Base-by-base conservation (phyloP, 2,113 vertebrate genomes). In the Pagrus major region DNA sequence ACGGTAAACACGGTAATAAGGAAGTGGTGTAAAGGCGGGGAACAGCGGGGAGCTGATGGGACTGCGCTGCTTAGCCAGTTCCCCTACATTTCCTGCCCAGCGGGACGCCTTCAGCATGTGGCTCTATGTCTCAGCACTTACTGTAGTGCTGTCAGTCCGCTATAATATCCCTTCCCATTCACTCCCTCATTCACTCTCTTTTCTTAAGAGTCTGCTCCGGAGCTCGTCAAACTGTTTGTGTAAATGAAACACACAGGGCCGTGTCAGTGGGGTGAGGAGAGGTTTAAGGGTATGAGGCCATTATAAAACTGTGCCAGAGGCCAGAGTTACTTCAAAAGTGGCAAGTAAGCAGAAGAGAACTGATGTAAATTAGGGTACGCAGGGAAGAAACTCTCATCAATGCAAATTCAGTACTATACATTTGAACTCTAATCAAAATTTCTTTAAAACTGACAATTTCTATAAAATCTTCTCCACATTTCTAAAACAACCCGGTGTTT, bases 21-120 rank as follows among this genome's bases (percentile, higher is more conserved):
- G 95, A 96, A 97, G 95, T 94, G 96, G 95, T 96, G 96, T 96
- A 96, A 96, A 96, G 95, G 94, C 94, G 92, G 94, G 89, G 94
- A 96, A 92, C 97, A 96, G 97, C 95, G 85, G 96, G 96, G 95
- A 96, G 95, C 96, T 97, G 96, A 97, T 96, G 96, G 92, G 95
- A 92, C 90, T 94, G 82, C 95, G 73, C 92, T 94, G 96, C 95
- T 96, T 95, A 95, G 95, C 94, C 95, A 95, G 96, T 96, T 98
- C 95, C 94, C 92, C 95, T 95, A 96, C 96, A 96, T 98, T 97
- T 97, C 96, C 96, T 96, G 95, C 97, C 86, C 97, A 96, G 97
- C 95, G 90, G 96, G 97, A 91, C 81, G 92, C 88, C 95, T 95
- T 93, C 95, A 90, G 95, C 96, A 94, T 94, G 95, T 94, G 94